Evolutionary conservation across 2,113 vertebrate genomes (phyloP).

Genomic region (Tonatia bakeri): DNA sequence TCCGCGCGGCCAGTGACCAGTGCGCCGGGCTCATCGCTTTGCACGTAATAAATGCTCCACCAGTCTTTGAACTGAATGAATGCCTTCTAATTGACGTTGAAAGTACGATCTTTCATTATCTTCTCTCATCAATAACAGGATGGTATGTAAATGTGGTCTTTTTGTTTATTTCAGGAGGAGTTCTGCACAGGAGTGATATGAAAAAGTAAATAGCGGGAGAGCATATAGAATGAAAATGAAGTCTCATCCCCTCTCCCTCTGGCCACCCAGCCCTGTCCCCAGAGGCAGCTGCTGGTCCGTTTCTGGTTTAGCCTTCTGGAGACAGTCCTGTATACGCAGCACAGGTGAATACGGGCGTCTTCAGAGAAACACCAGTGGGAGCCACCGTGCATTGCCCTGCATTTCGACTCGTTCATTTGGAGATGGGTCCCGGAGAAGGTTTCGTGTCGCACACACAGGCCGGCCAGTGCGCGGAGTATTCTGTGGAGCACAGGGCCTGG

Average conservation of each 20-base stretch:
- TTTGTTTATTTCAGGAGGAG: conserved; percentile 6
- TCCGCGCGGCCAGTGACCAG: not conserved
- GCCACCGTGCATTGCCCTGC: not conserved
- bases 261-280: not conserved
- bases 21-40: rapidly evolving
- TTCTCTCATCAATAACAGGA: not conserved
- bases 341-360: not conserved
- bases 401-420: not conserved
- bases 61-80: not conserved
- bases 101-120: not conserved
- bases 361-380: not conserved
- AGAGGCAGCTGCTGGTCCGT: not conserved
- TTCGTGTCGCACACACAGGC: not conserved
- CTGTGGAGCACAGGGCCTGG: not conserved
- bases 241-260: not conserved
- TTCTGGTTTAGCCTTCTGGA: conserved; percentile 23
- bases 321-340: conserved; percentile 17
- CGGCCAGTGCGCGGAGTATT: too few species aligned
- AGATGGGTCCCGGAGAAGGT: not conserved
- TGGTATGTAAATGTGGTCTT: not conserved
- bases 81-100: not conserved
- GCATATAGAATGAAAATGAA: not conserved
- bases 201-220: not conserved
- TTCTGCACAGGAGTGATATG: not conserved
- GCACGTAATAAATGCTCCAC: not conserved